phyloP scores from a whole-genome alignment of 2,888 invertebrate species.

The Sinodicranocentrus sp. region DNA sequence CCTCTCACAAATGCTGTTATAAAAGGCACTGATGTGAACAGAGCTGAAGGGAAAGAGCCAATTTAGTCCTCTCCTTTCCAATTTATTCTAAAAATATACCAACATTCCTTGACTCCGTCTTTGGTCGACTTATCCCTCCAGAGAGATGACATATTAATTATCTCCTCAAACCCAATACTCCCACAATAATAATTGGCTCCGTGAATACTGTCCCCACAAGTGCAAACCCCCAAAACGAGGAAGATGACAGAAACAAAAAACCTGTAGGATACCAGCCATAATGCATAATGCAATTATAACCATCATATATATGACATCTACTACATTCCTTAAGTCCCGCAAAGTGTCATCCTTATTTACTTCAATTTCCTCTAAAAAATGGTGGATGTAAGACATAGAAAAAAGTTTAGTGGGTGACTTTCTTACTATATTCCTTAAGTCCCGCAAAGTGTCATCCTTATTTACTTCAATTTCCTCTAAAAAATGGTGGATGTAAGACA shows the following conservation, averaged over 20 bases:
- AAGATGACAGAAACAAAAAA: too few species aligned
- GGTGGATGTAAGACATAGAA: too few species aligned
- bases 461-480: not conserved
- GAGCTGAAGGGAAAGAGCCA: constrained; percentile 33
- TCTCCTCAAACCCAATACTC: constrained; percentile 50
- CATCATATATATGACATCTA: too few species aligned
- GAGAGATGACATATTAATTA: constrained; percentile 66
- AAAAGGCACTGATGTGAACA: not conserved
- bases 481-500: too few species aligned
- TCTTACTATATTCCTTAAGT: too few species aligned
- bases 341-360: constrained; percentile 17
- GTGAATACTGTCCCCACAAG: too few species aligned
- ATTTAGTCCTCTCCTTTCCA: constrained; percentile 17
- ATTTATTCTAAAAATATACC: not conserved
- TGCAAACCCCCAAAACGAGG: too few species aligned
- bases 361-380: not conserved
- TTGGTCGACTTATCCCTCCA: constrained; percentile 29
- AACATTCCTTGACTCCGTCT: too few species aligned
- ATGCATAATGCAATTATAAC: too few species aligned
- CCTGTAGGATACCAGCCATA: too few species aligned
- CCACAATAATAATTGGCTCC: constrained; percentile 37
- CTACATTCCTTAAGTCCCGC: too few species aligned
- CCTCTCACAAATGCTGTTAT: too few species aligned
- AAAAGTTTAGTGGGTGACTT: not conserved
- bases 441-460: constrained; percentile 9